Conservation (phyloP, 2,113 vertebrate species). For the Oncorhynchus kisutch region DNA sequence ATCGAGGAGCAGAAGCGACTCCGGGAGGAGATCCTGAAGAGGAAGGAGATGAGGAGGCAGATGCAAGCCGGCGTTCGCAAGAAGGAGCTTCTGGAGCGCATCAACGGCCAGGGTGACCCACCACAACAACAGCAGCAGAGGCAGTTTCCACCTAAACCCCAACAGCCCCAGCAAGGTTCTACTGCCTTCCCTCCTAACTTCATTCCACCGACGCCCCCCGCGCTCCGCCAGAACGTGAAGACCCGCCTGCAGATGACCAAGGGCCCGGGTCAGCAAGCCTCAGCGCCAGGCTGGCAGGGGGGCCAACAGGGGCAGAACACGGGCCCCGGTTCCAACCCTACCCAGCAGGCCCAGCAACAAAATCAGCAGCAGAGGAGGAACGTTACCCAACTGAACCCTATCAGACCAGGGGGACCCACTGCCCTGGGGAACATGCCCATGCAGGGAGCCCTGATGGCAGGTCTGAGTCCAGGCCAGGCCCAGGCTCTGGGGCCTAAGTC, state of each 20-base stretch:
- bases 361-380: constrained; percentile 44
- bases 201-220: constrained; percentile 23
- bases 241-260: constrained; percentile 51
- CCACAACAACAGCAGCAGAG: constrained; percentile 57
- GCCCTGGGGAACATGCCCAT: constrained; percentile 49
- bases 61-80: constrained; percentile 94
- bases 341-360: constrained; percentile 58
- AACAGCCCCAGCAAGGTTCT: constrained; percentile 46
- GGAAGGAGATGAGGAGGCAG: constrained; percentile 90
- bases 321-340: constrained; percentile 21
- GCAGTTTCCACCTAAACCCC: constrained; percentile 46
- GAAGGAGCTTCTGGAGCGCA: constrained; percentile 87
- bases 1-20: constrained; percentile 96
- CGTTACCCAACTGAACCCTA: constrained; percentile 53
- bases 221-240: constrained; percentile 60
- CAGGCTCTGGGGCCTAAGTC: constrained; percentile 76
- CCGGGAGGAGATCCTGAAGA: constrained; percentile 90
- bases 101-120: constrained; percentile 73
- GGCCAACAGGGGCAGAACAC: constrained; percentile 29
- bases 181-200: constrained; percentile 41
- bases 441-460: constrained; percentile 42
- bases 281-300: constrained; percentile 9
- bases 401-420: constrained; percentile 24
- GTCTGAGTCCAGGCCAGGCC: constrained; percentile 56
- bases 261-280: constrained; percentile 35